Base-by-base conservation (phyloP, 2,888 invertebrate genomes). In the Osmoderma eremita region DNA sequence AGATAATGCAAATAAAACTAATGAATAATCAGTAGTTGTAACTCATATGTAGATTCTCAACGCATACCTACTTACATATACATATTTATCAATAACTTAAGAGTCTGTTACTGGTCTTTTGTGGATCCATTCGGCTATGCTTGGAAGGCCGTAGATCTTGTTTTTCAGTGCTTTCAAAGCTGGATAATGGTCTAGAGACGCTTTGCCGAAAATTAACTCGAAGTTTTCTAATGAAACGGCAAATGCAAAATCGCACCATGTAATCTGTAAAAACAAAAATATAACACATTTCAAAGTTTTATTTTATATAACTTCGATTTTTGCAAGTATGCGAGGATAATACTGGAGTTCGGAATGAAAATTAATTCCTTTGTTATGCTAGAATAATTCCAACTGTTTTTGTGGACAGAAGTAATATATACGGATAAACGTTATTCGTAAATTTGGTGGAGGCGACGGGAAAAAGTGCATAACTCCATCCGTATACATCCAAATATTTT, bases 241-340 rank as follows among this genome's bases (percentile, higher is more conserved):
- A 72, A 87, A 85, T 1, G 85, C 84, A 65, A 88, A 84, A 73
- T 88, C 88, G 22, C 87, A 85, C 86, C 87, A 88, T 56, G 88
- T 87, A 48, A 88, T 81, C 86, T 88, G 80, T 42, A 82, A 67
- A 36, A 30, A 30, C 10, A 30, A 30, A 30, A 30, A 30, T 30
- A 30, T 30, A 30, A 5, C 30, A 2, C 2, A 5, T 30, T 30
- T 5, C 30, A 30, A 10, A 15, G 13, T 42, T 42, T 15, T 1
- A 42, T 48, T 48, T 12, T 48, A 12, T 18, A 20, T 2, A 18
- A 17, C 1, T 10, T 48, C n/a, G 5, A 13, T 48, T 48, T 18
- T 20, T 2, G 10, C 2, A 2, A 20, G 4, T 48, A 10, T 18
- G 1, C 6, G 42, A n/a, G 13, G 13, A 15, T 42, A 42, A 5